A percentile compares a stretch with the other conserved stretches of the same genome.
These are phyloP conservation scores for Calyptommatus sinebrachiatus DNA, from an alignment of 2,113 vertebrate genomes.

Conservation along the genomic window DNA sequence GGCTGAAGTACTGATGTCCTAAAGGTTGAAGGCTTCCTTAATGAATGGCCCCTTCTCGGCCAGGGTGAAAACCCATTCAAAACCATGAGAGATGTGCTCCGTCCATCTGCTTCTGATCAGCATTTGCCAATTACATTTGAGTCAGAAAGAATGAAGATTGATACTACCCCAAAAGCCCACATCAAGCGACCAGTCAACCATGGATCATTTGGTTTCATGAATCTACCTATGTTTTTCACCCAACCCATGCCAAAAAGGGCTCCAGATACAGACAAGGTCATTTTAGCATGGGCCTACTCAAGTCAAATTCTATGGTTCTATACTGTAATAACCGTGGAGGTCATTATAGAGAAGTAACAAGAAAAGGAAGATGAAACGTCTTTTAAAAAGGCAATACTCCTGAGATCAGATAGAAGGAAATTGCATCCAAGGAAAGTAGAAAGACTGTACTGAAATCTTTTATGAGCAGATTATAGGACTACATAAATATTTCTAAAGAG, in stretches of 20 bases:
- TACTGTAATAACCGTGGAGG: too few relatives aligned
- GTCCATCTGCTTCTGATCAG: slow-evolving; percentile 13
- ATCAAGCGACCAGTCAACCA: not conserved
- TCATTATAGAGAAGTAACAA: too few relatives aligned
- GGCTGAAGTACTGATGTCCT: not conserved
- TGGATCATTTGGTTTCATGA: not conserved
- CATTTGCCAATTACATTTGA: slow-evolving; percentile 19
- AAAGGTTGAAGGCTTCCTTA: not conserved
- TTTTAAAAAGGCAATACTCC: too few relatives aligned
- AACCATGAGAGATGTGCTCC: not conserved
- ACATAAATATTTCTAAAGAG: too few relatives aligned
- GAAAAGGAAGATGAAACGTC: too few relatives aligned
- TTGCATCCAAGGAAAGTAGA: too few relatives aligned
- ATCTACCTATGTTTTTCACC: not conserved
- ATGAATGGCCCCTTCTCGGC: not conserved
- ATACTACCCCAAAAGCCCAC: not conserved
- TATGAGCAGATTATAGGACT: too few relatives aligned
- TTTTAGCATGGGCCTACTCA: not conserved
- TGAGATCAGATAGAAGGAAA: too few relatives aligned
- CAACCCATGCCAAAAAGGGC: not conserved
- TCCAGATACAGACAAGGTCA: not conserved
- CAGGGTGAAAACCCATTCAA: not conserved
- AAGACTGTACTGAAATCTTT: too few relatives aligned
- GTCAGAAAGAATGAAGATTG: slow-evolving; percentile 13
- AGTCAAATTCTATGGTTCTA: not conserved